phyloP scores from a whole-genome alignment of 2,888 invertebrate genomes.

The Minunthozetes semirufus region DNA sequence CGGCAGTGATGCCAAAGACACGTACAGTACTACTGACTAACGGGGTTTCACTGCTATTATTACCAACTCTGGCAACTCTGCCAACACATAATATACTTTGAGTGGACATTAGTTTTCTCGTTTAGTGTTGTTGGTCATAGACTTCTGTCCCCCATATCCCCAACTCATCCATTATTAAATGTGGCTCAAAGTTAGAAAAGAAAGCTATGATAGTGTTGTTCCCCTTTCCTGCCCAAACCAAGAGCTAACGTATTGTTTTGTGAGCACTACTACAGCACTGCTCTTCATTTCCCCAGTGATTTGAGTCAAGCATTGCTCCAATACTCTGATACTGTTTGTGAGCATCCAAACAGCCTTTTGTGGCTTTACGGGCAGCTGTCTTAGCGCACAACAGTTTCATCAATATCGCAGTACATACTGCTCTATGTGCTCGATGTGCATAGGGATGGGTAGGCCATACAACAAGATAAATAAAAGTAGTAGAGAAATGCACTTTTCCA shows the following conservation, averaged over 20 bases:
- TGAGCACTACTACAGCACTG: background rate
- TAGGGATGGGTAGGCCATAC: background rate
- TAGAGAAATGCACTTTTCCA: background rate
- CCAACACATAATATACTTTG: slow-evolving; percentile 19
- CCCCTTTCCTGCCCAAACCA: slow-evolving; percentile 23
- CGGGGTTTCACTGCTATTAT: background rate
- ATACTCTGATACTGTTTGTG: slow-evolving; percentile 11
- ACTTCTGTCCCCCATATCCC: slow-evolving; percentile 5
- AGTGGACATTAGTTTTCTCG: slow-evolving; percentile 29
- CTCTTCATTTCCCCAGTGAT: slow-evolving; percentile 19
- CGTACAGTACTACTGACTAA: slow-evolving; percentile 19
- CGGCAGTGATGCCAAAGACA: slow-evolving; percentile 18
- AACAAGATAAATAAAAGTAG: slow-evolving; percentile 5
- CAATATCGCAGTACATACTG: slow-evolving; percentile 3
- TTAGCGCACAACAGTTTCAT: slow-evolving; percentile 21
- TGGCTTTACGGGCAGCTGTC: slow-evolving; percentile 19
- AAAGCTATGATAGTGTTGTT: slow-evolving; percentile 14
- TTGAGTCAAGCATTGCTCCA: background rate
- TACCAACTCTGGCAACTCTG: background rate
- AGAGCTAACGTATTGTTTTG: slow-evolving; percentile 12
- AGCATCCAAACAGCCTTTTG: background rate
- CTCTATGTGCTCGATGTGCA: background rate
- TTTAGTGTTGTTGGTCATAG: slow-evolving; percentile 25
- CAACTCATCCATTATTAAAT: slow-evolving; percentile 27
- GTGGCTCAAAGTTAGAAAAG: slow-evolving; percentile 12